Percentiles rank a stretch among this genome's conserved stretches.
These are phyloP conservation scores for Microctenopoma stevenorrisi DNA, from an alignment of 2,797 vertebrate genomes.

Conservation along the genomic window DNA sequence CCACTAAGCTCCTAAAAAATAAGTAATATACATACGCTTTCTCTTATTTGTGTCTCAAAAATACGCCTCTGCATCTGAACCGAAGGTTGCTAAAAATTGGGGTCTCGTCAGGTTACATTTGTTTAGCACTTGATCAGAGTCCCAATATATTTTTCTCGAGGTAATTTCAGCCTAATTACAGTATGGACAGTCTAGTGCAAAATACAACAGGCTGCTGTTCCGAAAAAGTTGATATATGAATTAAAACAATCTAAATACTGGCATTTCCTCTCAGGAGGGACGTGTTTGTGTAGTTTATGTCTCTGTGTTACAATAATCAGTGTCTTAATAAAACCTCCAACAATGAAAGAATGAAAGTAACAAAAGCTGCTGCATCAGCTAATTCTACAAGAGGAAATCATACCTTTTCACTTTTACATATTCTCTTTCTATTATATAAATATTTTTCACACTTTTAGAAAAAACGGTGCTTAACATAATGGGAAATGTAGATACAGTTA, in stretches of 20 bases:
- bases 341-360: constrained; percentile 7
- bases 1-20: too few species aligned
- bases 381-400: neutral
- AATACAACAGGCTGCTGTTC: neutral
- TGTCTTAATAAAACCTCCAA: constrained; percentile 16
- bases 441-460: too few species aligned
- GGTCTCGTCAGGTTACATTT: constrained; percentile 22
- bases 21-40: too few species aligned
- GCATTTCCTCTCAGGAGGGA: neutral
- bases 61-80: constrained; percentile 13
- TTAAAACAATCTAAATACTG: neutral
- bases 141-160: neutral
- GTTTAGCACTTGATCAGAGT: neutral
- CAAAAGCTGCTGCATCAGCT: neutral
- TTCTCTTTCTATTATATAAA: too few species aligned
- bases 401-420: too few species aligned
- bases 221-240: neutral
- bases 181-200: neutral
- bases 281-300: neutral
- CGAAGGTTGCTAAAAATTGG: neutral
- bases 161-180: neutral
- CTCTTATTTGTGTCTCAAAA: neutral
- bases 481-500: too few species aligned
- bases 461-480: too few species aligned
- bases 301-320: neutral